A percentile compares a stretch with the other conserved stretches of the same genome.
phyloP scores from a whole-genome alignment of 1,140 invertebrate species.

The Eumeta japonica region DNA sequence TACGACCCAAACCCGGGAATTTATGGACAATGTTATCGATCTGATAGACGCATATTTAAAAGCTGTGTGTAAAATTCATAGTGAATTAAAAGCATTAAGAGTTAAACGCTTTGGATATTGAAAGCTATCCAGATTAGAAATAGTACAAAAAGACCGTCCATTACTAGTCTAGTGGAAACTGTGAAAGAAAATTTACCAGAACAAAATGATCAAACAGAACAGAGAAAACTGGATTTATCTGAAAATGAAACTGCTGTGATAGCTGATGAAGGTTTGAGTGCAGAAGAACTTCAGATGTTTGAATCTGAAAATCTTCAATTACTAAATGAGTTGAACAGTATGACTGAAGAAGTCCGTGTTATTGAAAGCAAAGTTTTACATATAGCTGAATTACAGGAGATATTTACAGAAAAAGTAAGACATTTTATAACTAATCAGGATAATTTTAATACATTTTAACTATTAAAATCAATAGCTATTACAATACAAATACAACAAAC shows the following conservation, averaged over 20 bases:
- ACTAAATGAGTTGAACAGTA: constrained; percentile 81
- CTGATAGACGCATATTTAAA: constrained; percentile 80
- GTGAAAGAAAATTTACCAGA: no score
- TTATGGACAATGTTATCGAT: constrained; percentile 72
- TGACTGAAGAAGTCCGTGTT: constrained; percentile 76
- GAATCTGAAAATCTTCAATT: constrained; percentile 82
- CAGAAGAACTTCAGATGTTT: constrained; percentile 89
- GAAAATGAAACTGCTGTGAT: no score
- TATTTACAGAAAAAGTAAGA: constrained; percentile 94
- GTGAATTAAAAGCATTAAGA: constrained; percentile 82
- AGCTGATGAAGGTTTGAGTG: constrained; percentile 60
- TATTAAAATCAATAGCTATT: no score
- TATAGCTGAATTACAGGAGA: constrained; percentile 93
- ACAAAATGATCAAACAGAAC: constrained; percentile 35
- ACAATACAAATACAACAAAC: no score
- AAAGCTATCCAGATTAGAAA: constrained; percentile 72
- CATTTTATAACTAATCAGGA: no score
- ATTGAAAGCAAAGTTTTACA: constrained; percentile 92
- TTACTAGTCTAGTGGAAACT: constrained; percentile 22
- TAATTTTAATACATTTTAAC: no score
- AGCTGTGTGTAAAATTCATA: constrained; percentile 82
- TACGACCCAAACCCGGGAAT: constrained; percentile 68
- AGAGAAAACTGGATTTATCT: constrained; percentile 35
- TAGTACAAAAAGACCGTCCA: constrained; percentile 42
- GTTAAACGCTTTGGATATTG: constrained; percentile 77